Base-by-base conservation (phyloP, 1,140 invertebrate genomes). In the Vollenhovia emeryi region DNA sequence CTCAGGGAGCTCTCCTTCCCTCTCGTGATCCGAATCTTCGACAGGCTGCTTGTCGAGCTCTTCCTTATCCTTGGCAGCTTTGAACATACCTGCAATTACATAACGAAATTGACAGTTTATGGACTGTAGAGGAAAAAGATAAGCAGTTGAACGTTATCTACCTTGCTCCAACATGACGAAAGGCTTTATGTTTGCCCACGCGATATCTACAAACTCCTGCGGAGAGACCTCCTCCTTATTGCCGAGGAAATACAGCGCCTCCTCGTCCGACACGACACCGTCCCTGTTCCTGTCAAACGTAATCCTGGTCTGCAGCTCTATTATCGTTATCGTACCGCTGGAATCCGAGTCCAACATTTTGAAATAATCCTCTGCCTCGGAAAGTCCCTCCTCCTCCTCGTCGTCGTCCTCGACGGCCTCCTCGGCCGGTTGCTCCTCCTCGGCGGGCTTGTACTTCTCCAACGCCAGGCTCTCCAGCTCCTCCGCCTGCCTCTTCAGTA, bases 261-360 rank as follows among this genome's bases (percentile, higher is more conserved):
- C 98, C 90, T 99, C 98, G 73, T 98, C 97, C 57, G 97, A 96
- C 62, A 98, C 98, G 79, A 96, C 96, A 86, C 98, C 98, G 96
- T 99, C 97, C 82, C 96, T 96, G 95, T 99, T 97, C 87, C 96
- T 97, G 95, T 99, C 99, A 95, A 99, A 98, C 57, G 96, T 96
- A 90, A 95, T 95, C 86, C 97, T 96, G 7, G 96, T 95, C 95
- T 97, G 97, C 13, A 99, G 94, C 95, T 99, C 99, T 68, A 96
- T 95, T 52, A 97, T 92, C 85, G 97, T 96, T 57, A 99, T 93
- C 73, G 97, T 96, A 84, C 96, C 96, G 95, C 98, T 98, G 78
- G 95, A 92, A 95, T 99, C 97, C 11, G 96, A 96, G 95, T 99
- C 98, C 87, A 97, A 96, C 60, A 96, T 95, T 27, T 95, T 95